These are phyloP conservation scores for Cossypha heuglini DNA, from an alignment of 2,797 vertebrate genomes.

Conservation along the genomic window DNA sequence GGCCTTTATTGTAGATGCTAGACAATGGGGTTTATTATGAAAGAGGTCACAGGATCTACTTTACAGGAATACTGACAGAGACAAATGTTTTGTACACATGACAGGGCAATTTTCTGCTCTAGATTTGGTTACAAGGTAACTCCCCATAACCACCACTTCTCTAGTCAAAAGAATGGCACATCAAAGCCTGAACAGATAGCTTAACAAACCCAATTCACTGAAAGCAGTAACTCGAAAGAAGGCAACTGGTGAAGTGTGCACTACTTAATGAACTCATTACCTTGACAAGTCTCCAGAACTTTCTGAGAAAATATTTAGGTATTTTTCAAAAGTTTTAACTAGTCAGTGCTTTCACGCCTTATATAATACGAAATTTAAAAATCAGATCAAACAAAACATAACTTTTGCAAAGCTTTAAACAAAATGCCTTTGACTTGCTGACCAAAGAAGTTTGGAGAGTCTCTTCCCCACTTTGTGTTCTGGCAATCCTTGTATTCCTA, in stretches of 20 bases:
- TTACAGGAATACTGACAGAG: slow-evolving; percentile 59
- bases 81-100: slow-evolving; percentile 65
- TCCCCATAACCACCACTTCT: slow-evolving; percentile 20
- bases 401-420: neutral
- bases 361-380: neutral
- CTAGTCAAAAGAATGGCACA: slow-evolving; percentile 46
- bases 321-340: neutral
- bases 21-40: slow-evolving; percentile 59
- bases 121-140: slow-evolving; percentile 65
- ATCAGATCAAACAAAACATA: neutral
- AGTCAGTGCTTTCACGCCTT: neutral
- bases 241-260: neutral
- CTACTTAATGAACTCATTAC: slow-evolving; percentile 4
- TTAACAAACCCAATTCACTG: slow-evolving; percentile 28
- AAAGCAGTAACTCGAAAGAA: neutral
- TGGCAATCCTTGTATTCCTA: neutral
- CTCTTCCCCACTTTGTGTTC: neutral
- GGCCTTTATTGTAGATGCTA: slow-evolving; percentile 53
- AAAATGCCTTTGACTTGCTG: neutral
- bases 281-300: neutral
- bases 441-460: neutral
- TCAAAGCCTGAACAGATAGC: slow-evolving; percentile 49
- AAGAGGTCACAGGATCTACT: slow-evolving; percentile 64
- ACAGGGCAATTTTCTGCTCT: slow-evolving; percentile 67
- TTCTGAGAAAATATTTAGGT: neutral